phyloP scores from a whole-genome alignment of 2,888 invertebrate species.

The Operophtera brumata region DNA sequence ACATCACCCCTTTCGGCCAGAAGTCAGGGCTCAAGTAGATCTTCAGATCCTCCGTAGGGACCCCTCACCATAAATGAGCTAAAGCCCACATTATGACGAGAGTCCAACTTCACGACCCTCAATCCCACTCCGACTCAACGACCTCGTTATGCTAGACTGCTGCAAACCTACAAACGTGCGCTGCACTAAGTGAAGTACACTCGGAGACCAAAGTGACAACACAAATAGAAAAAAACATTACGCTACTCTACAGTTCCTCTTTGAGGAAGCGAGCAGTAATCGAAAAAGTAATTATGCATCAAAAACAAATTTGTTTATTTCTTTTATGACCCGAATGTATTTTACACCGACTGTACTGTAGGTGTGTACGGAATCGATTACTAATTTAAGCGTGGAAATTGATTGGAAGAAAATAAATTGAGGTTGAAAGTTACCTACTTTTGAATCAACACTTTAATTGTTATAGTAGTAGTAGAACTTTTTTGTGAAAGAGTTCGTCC shows the following conservation, averaged over 20 bases:
- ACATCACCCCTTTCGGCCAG: too few relatives aligned
- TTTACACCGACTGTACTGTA: neutral
- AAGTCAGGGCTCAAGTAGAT: too few relatives aligned
- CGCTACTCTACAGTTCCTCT: neutral
- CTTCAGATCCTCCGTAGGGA: too few relatives aligned
- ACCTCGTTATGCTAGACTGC: conserved; percentile 28
- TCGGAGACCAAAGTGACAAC: neutral
- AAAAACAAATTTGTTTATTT: too few relatives aligned
- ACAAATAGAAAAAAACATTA: neutral
- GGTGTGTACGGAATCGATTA: conserved; percentile 8
- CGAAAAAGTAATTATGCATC: too few relatives aligned
- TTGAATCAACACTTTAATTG: neutral
- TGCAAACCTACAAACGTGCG: conserved; percentile 11
- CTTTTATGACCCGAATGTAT: neutral
- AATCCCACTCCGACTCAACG: too few relatives aligned
- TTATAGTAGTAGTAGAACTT: too few relatives aligned
- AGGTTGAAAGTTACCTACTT: conserved; percentile 13
- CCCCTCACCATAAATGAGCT: too few relatives aligned
- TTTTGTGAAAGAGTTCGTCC: too few relatives aligned
- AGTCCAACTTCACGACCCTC: too few relatives aligned
- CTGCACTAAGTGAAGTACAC: conserved; percentile 18
- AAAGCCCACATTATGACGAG: too few relatives aligned
- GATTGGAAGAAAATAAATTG: conserved; percentile 13
- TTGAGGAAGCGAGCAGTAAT: neutral
- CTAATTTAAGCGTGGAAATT: conserved; percentile 10